Conservation (phyloP, 2,797 vertebrate species). For the Aphelocoma californica region DNA sequence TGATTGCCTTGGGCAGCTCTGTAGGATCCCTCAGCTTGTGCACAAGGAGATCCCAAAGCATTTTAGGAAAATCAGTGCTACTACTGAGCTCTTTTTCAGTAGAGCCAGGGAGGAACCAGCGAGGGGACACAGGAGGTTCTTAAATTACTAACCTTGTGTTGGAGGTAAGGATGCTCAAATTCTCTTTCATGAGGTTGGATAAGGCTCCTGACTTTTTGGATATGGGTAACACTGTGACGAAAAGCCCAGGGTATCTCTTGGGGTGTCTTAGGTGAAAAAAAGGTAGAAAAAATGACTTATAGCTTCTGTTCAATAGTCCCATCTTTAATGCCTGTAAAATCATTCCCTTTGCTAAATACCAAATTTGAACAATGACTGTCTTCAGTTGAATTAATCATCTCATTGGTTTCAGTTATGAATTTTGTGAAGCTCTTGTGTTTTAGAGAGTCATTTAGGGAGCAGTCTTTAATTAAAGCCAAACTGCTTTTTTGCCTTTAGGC, state of each 20-base stretch:
- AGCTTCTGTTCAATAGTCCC: background rate
- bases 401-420: constrained; percentile 6
- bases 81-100: background rate
- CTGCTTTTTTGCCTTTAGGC: constrained; percentile 22
- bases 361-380: background rate
- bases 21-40: background rate
- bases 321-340: background rate
- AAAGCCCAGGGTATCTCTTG: background rate
- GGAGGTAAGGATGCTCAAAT: background rate
- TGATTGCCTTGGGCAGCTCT: background rate
- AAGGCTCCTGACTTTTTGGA: background rate
- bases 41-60: background rate
- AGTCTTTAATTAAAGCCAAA: constrained; percentile 43
- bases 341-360: background rate
- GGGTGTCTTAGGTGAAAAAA: background rate
- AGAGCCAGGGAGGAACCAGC: background rate
- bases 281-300: background rate
- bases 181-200: background rate
- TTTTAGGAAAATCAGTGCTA: background rate
- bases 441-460: constrained; percentile 17
- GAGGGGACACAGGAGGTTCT: background rate
- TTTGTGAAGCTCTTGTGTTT: constrained; percentile 33
- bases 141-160: background rate
- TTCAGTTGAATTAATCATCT: constrained; percentile 26
- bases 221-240: background rate